Evolutionary conservation across 2,888 invertebrate genomes (phyloP).

Genomic region (Mechanitis mazaeus): DNA sequence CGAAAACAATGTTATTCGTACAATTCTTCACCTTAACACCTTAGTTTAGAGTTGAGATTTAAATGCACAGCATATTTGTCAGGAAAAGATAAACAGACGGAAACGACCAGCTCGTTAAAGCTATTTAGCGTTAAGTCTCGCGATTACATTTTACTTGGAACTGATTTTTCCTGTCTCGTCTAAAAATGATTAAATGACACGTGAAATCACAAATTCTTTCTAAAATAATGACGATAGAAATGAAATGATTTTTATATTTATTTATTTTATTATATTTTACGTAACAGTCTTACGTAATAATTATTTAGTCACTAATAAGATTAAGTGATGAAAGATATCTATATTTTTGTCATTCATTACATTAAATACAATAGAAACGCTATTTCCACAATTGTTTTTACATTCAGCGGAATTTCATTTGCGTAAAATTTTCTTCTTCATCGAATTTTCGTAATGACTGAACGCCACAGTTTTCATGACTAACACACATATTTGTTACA

Average conservation of each 20-base stretch:
- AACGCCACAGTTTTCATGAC: slow-evolving; percentile 21
- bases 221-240: not conserved
- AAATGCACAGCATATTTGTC: slow-evolving; percentile 16
- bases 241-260: too few species aligned
- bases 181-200: slow-evolving; percentile 8
- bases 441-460: slow-evolving; percentile 24
- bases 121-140: slow-evolving; percentile 29
- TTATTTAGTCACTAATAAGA: too few species aligned
- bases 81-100: slow-evolving; percentile 20
- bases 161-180: slow-evolving; percentile 21
- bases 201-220: not conserved
- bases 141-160: slow-evolving; percentile 27
- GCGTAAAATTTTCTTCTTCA: slow-evolving; percentile 4
- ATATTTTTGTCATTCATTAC: not conserved
- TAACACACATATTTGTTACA: slow-evolving; percentile 14
- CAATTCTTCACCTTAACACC: slow-evolving; percentile 22
- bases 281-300: too few species aligned
- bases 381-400: slow-evolving; percentile 9
- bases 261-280: too few species aligned
- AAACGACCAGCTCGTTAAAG: slow-evolving; percentile 26
- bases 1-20: slow-evolving; percentile 44
- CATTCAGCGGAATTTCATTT: not conserved
- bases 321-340: not conserved
- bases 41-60: slow-evolving; percentile 20
- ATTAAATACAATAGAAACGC: not conserved